Base-by-base conservation (phyloP, 2,888 invertebrate species). In the Hymenopus coronatus region DNA sequence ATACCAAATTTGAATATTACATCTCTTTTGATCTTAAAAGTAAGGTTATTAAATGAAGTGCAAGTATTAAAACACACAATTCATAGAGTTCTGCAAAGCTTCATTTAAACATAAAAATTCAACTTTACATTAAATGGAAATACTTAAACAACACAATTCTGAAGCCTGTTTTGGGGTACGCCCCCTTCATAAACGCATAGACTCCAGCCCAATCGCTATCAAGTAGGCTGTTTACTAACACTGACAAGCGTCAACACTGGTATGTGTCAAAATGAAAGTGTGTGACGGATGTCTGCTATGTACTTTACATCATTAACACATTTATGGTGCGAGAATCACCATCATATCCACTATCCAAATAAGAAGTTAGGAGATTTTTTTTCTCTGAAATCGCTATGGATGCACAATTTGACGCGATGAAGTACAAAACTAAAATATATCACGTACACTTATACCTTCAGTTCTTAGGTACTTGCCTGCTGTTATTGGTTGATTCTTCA, bases 181-280 rank as follows among this genome's bases (percentile, higher is more conserved):
- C 90, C 90, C 90, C 90, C 85, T 88, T 84, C 85, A 82, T 87
- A 83, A 86, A 82, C 54, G 85, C 85, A 84, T 88, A 54, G 84
- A 83, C 85, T 54, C 83, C 84, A 83, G 87, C 84, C 90, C 89
- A 90, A 90, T 89, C 89, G 82, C 82, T 54, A 83, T 88, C 88
- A 90, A 89, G 89, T 89, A 89, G 89, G 90, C 89, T 90, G 90
- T 90, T 90, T 90, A 90, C 90, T 89, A 90, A 90, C 90, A 90
- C 81, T 83, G 88, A 88, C 90, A 90, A 89, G 88, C 89, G 90
- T 89, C 90, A 89, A 90, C 89, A 89, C 84, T 54, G 81, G 28
- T 84, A 88, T 82, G 87, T 89, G 89, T 89, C 89, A 89, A 89
- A 88, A 82, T 88, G 84, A 88, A 82, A 83, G 83, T 83, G 28